Evolutionary conservation across 2,888 invertebrate genomes (phyloP).

Genomic region (Trissolcus brochymenae): DNA sequence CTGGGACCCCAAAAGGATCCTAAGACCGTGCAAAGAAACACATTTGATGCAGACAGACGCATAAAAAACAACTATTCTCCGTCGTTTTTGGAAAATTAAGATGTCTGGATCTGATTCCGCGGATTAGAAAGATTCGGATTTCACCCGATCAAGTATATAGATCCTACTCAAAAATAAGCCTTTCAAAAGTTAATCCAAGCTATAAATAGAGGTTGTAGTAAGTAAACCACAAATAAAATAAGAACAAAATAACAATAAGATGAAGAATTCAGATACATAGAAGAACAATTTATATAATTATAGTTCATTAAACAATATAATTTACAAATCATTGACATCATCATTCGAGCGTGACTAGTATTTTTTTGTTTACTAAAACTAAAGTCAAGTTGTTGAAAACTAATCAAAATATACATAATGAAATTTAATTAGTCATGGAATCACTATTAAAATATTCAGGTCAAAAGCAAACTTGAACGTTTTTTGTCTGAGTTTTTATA

Average conservation of each 20-base stretch:
- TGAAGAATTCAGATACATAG: no score
- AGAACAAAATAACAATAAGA: no score
- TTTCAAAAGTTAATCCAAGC: not conserved
- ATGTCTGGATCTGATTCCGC: conserved; percentile 37
- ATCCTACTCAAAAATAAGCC: not conserved
- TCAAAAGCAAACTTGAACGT: conserved; percentile 33
- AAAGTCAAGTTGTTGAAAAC: conserved; percentile 17
- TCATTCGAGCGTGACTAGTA: no score
- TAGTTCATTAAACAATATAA: no score
- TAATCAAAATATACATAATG: conserved; percentile 27
- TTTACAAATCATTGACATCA: no score
- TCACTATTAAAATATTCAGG: conserved; percentile 30
- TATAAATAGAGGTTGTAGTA: no score
- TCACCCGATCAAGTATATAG: no score
- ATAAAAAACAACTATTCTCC: conserved; percentile 34
- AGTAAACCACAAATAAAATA: no score
- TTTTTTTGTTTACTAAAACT: conserved; percentile 3
- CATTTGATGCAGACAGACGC: conserved; percentile 38
- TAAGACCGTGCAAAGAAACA: conserved; percentile 27
- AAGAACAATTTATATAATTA: no score
- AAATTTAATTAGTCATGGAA: conserved; percentile 27
- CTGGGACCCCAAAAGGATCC: conserved; percentile 20
- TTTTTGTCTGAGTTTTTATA: conserved; percentile 23
- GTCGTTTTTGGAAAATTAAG: conserved; percentile 45
- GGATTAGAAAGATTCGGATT: not conserved